Conservation (phyloP, 1,140 invertebrate species). For the Trypoxylus dichotomus region DNA sequence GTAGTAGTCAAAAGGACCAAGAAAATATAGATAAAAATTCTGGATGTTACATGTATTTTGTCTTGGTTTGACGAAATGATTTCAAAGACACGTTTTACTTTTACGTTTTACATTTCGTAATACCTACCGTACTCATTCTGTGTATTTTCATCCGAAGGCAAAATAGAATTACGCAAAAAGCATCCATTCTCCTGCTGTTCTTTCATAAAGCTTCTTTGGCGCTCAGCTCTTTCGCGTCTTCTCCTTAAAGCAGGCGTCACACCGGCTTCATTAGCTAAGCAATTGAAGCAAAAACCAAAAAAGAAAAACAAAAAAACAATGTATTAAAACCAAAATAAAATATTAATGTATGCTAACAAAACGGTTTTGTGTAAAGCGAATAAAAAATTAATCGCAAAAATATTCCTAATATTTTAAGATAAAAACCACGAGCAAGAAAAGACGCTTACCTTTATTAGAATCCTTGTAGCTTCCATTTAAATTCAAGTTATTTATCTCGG, state of each 20-base stretch:
- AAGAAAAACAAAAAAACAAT: constrained; percentile 34
- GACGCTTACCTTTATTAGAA: constrained; percentile 56
- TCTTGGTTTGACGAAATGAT: too few species aligned
- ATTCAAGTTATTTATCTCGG: constrained; percentile 57
- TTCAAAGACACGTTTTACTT: too few species aligned
- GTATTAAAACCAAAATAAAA: too few species aligned
- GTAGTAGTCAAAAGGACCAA: too few species aligned
- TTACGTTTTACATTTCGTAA: too few species aligned
- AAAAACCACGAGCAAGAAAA: constrained; percentile 29
- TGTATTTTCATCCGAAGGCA: constrained; percentile 55
- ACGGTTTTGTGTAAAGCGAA: constrained; percentile 6
- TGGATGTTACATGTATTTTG: too few species aligned
- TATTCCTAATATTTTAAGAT: too few species aligned
- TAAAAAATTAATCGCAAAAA: too few species aligned
- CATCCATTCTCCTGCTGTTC: constrained; percentile 73
- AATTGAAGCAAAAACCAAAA: constrained; percentile 42
- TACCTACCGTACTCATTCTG: constrained; percentile 55
- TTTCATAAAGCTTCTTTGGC: constrained; percentile 77
- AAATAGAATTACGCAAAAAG: constrained; percentile 41
- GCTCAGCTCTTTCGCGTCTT: constrained; percentile 73
- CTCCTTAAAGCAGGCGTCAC: constrained; percentile 75
- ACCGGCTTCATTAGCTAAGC: constrained; percentile 61
- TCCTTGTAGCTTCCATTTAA: constrained; percentile 62
- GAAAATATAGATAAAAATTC: too few species aligned
- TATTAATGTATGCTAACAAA: too few species aligned